Evolutionary conservation across 2,888 invertebrate genomes (phyloP), one percentile per base, ranked within the genome.

Genomic region (Leucophenga maculata): DNA sequence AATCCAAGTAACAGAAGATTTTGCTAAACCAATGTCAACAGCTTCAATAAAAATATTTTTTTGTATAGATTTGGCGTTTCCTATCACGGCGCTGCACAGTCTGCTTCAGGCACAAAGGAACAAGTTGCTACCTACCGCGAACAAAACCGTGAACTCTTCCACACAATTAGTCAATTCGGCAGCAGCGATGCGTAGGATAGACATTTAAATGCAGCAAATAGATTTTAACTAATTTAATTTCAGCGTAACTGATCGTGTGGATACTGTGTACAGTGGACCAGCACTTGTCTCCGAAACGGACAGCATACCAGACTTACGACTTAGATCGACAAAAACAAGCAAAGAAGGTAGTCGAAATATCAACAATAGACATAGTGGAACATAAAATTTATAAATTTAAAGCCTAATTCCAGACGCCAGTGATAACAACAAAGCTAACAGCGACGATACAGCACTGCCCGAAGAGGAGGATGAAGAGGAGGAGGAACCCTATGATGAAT

Each of bases 61-160:
- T 50, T 66, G 44, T 52, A 9, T 44, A 93, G 92, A 83, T 93
- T 93, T 81, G 94, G 94, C 22, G 93, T 94, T 48, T 92, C 92
- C 9, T 94, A 94, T 78, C 93, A 91, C 46, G 95, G 95, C 3
- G 94, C 94, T 0, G 95, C 95, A 3, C 95, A 96, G 86, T 93
- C 95, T 6, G 94, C 94, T 22, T 93, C 95, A 0, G 95, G 95
- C 77, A 89, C 91, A 39, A 91, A 91, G 78, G 91, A 92, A 82
- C 91, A 88, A 77, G 88, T 89, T 1, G 87, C 87, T 1, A 90
- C 69, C 85, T 95, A 77, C 92, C 94, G 65, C 92, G 95, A 69
- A 90, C 92, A 77, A 90, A 92, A 71, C 91, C 92, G 67, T 92
- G 93, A 86, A 90, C 91, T 77, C 90, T 95, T 86, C 92, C 94